A percentile compares a stretch with the other conserved stretches of the same genome.
Evolutionary conservation across 2,888 invertebrate genomes (phyloP).

Genomic region (Timema podura): DNA sequence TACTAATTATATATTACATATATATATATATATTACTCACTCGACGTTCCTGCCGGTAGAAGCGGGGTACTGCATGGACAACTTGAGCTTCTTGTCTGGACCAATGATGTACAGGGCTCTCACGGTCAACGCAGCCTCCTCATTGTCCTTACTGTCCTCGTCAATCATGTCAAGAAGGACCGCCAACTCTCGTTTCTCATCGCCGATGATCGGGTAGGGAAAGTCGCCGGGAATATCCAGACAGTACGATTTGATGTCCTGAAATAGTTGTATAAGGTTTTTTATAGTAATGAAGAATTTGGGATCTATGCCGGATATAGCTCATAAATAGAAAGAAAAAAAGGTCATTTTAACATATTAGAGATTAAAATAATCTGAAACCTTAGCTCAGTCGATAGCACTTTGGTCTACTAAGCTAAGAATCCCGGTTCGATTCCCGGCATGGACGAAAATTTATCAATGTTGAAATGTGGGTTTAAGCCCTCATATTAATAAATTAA

Average conservation of each 20-base stretch:
- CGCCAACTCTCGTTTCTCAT: conserved; percentile 66
- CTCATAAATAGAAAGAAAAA: too few species aligned
- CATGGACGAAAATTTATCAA: too few species aligned
- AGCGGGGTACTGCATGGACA: conserved; percentile 79
- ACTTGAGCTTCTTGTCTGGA: conserved; percentile 71
- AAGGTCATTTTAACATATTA: too few species aligned
- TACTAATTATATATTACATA: too few species aligned
- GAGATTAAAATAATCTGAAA: too few species aligned
- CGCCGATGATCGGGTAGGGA: conserved; percentile 82
- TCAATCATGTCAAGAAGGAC: conserved; percentile 75
- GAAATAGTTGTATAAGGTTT: neutral
- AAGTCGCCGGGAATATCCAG: conserved; percentile 66
- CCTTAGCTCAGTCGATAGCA: too few species aligned
- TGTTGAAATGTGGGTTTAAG: too few species aligned
- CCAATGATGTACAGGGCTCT: conserved; percentile 76
- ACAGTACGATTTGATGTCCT: conserved; percentile 68
- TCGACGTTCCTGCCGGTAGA: conserved; percentile 83
- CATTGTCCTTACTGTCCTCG: conserved; percentile 62
- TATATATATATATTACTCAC: conserved; percentile 55
- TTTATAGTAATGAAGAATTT: too few species aligned
- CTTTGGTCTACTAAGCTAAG: too few species aligned
- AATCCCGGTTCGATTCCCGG: too few species aligned
- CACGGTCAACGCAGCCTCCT: conserved; percentile 64
- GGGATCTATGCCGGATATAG: too few species aligned
- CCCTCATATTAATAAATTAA: too few species aligned